These are phyloP conservation scores for Philantomba maxwellii DNA, from an alignment of 2,113 vertebrate species.

Conservation along the genomic window DNA sequence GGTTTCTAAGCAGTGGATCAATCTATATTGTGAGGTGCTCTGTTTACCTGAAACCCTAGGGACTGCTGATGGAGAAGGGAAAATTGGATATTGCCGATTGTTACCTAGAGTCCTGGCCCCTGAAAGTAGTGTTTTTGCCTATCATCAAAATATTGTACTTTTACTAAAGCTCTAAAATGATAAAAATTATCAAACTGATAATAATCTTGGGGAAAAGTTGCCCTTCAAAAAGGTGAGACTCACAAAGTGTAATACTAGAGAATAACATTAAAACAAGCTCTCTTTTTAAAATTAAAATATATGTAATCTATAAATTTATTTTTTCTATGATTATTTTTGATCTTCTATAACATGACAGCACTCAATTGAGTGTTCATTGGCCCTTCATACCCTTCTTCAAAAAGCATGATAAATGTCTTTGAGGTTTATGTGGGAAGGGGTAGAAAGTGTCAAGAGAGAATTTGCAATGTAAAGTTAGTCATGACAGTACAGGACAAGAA, in stretches of 20 bases:
- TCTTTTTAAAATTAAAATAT: neutral
- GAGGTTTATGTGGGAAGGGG: neutral
- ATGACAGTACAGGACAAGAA: neutral
- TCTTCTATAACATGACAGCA: neutral
- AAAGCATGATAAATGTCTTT: neutral
- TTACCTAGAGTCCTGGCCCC: neutral
- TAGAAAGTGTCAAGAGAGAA: neutral
- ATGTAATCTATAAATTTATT: neutral
- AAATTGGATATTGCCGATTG: neutral
- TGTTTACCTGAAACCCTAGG: neutral
- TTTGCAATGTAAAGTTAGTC: neutral
- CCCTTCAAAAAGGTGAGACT: neutral
- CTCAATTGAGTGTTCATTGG: neutral
- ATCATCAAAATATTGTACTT: neutral
- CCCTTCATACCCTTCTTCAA: neutral
- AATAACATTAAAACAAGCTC: neutral
- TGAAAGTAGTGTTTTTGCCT: neutral
- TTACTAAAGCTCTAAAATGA: neutral
- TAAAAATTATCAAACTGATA: neutral
- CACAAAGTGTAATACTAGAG: neutral
- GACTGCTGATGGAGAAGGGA: neutral
- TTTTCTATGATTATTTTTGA: neutral
- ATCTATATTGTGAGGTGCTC: neutral
- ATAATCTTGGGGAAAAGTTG: neutral
- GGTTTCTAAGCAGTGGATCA: neutral